Percentiles rank a stretch among this genome's conserved stretches.
Conservation (phyloP, 2,888 invertebrate genomes). For the Metacarcinus magister region DNA sequence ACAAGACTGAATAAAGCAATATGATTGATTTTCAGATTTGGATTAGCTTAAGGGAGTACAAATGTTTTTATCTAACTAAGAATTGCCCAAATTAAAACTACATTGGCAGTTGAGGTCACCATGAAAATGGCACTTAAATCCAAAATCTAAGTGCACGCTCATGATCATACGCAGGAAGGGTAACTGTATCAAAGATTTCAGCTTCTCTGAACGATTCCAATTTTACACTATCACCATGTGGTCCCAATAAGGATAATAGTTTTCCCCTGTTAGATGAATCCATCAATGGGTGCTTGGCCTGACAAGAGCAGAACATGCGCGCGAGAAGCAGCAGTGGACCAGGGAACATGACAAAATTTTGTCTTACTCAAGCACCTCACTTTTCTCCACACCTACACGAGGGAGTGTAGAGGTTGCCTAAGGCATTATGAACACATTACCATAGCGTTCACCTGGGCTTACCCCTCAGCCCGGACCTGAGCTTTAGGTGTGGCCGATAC, state of each 20-base stretch:
- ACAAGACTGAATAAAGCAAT: conserved; percentile 81
- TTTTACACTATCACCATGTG: conserved; percentile 82
- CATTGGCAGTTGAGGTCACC: conserved; percentile 83
- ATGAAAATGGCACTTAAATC: conserved; percentile 82
- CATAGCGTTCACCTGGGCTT: conserved; percentile 80
- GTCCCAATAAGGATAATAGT: conserved; percentile 82
- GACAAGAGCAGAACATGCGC: conserved; percentile 82
- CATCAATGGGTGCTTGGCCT: conserved; percentile 81
- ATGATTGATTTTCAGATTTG: conserved; percentile 80
- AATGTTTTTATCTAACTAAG: conserved; percentile 82
- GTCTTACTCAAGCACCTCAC: conserved; percentile 82
- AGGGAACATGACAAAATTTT: conserved; percentile 81
- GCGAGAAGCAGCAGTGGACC: conserved; percentile 81
- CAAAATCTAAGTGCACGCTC: conserved; percentile 82
- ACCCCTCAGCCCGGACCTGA: conserved; percentile 80
- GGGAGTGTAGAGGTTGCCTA: conserved; percentile 81
- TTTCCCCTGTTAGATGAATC: conserved; percentile 81
- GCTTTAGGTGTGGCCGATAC: conserved; percentile 77
- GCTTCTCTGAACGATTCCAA: conserved; percentile 81
- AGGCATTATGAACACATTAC: conserved; percentile 82
- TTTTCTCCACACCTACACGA: conserved; percentile 81
- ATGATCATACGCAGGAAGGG: conserved; percentile 82
- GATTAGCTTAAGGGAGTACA: conserved; percentile 82
- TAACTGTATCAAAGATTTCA: conserved; percentile 82
- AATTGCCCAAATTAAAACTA: conserved; percentile 83